Percentiles rank a stretch among this genome's conserved stretches.
These are phyloP conservation scores for Heliconius himera DNA, from an alignment of 1,140 invertebrate genomes.

Conservation along the genomic window DNA sequence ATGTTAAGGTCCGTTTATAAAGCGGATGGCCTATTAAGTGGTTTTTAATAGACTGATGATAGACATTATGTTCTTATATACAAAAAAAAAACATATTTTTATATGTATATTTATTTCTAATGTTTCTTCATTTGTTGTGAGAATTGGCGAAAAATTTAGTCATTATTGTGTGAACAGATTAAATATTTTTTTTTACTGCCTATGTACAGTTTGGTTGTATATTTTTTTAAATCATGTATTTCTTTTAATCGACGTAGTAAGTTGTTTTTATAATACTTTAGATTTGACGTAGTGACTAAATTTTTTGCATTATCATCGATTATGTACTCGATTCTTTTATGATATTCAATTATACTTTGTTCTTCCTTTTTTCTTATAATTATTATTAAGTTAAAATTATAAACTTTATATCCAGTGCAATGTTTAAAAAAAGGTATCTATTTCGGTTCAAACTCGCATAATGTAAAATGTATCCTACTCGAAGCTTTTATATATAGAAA, in stretches of 20 bases:
- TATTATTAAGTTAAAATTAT: constrained; percentile 21
- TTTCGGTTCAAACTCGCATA: constrained; percentile 15
- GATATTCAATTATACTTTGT: constrained; percentile 1
- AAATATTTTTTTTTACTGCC: neutral
- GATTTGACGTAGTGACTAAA: neutral
- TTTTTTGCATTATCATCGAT: neutral
- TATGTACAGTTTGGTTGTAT: too few species aligned
- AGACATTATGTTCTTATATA: constrained; percentile 40
- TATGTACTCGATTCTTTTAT: constrained; percentile 3
- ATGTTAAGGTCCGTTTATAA: constrained; percentile 54
- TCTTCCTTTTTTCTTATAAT: neutral
- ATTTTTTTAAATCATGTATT: too few species aligned
- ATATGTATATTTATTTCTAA: constrained; percentile 19
- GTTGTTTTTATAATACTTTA: neutral
- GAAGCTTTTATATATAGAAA: constrained; percentile 37
- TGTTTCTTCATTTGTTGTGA: constrained; percentile 11
- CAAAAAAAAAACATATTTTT: constrained; percentile 35
- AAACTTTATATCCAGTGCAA: constrained; percentile 36
- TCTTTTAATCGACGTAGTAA: neutral
- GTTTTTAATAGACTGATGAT: constrained; percentile 63
- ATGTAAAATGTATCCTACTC: constrained; percentile 37
- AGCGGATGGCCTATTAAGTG: constrained; percentile 63
- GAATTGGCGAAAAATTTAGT: constrained; percentile 21
- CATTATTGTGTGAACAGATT: neutral
- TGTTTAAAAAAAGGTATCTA: constrained; percentile 20